Percentiles rank a stretch among this genome's conserved stretches.
These are phyloP conservation scores for Ariopsis seemanni DNA, from an alignment of 2,113 vertebrate species.

Conservation along the genomic window DNA sequence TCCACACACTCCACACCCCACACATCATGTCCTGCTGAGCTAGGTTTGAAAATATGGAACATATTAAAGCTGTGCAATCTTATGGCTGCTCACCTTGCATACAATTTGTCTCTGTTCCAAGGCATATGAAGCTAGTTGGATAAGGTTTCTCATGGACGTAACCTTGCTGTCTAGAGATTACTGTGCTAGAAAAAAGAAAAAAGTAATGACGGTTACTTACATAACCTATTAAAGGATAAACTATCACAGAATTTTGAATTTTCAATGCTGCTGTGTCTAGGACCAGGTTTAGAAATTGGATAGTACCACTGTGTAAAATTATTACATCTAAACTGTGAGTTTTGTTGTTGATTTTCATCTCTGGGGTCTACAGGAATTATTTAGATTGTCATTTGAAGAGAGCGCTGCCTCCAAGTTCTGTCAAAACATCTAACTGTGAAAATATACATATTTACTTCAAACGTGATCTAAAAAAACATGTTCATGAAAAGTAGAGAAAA, in stretches of 20 bases:
- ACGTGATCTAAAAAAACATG: background rate
- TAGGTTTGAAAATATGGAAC: slow-evolving; percentile 32
- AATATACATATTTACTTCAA: background rate
- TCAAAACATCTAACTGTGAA: background rate
- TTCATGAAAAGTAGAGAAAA: background rate
- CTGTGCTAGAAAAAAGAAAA: background rate
- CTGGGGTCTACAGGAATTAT: background rate
- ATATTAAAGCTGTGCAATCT: slow-evolving; percentile 18
- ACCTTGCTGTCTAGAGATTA: background rate
- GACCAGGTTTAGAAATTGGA: background rate
- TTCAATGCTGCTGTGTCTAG: background rate
- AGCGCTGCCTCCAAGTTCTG: background rate
- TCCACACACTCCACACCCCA: background rate
- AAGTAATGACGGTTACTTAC: background rate
- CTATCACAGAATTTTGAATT: background rate
- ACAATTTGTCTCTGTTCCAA: slow-evolving; percentile 33
- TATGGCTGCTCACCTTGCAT: slow-evolving; percentile 32
- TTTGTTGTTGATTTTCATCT: background rate
- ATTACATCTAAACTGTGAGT: background rate
- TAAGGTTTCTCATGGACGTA: background rate
- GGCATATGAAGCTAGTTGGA: background rate
- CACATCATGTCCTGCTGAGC: slow-evolving; percentile 10
- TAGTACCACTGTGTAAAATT: background rate
- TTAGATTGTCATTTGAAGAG: background rate
- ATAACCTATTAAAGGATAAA: slow-evolving; percentile 4